Evolutionary conservation across 2,888 invertebrate genomes (phyloP).

Genomic region (Polia nebulosa): DNA sequence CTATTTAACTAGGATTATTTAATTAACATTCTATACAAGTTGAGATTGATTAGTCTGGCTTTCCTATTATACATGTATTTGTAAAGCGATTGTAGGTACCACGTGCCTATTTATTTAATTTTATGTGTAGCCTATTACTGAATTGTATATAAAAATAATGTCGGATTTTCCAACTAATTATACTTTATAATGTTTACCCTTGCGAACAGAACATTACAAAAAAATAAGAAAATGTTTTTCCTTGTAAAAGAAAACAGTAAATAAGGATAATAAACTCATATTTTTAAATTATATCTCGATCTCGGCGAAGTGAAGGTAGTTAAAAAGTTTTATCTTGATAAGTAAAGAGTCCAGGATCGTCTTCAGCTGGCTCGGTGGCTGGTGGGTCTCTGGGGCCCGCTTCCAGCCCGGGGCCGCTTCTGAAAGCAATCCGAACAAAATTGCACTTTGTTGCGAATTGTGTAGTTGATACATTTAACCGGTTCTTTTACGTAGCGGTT

Average conservation of each 20-base stretch:
- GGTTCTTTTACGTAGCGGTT: conserved; percentile 46
- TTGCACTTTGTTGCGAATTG: conserved; percentile 61
- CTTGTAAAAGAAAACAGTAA: conserved; percentile 46
- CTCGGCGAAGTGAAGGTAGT: conserved; percentile 53
- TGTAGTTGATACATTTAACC: conserved; percentile 60
- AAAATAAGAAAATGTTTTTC: conserved; percentile 38
- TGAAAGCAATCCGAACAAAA: conserved; percentile 63
- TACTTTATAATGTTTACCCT: conserved; percentile 28
- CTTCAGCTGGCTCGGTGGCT: conserved; percentile 40
- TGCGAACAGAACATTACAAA: conserved; percentile 31
- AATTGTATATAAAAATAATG: conserved; percentile 23
- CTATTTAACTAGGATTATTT: not conserved
- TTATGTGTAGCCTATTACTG: conserved; percentile 8
- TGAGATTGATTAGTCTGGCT: not conserved
- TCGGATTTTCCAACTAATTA: conserved; percentile 41
- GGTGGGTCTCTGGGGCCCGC: conserved; percentile 58
- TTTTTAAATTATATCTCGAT: conserved; percentile 58
- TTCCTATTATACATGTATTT: not conserved
- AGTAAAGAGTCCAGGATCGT: conserved; percentile 60
- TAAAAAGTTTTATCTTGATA: conserved; percentile 66
- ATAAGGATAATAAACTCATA: conserved; percentile 59
- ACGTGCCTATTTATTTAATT: conserved; percentile 11
- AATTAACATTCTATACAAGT: not conserved
- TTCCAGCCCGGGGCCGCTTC: conserved; percentile 52
- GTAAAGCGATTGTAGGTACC: not conserved